Evolutionary conservation across 2,797 vertebrate species (phyloP).

Genomic region (Gymnothorax reevesii): DNA sequence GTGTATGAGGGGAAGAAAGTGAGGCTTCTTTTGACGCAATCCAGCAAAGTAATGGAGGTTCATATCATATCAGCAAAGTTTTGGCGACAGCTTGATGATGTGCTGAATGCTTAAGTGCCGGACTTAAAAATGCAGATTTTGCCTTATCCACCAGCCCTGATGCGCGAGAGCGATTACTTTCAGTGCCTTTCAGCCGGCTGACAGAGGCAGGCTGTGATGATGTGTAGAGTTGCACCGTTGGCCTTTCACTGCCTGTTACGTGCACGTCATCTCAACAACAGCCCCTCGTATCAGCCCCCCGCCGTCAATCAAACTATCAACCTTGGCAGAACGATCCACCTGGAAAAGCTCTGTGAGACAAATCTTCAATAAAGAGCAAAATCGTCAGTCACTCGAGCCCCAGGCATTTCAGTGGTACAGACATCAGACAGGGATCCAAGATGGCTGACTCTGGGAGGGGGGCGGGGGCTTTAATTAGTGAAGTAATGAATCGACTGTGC

Average conservation of each 20-base stretch:
- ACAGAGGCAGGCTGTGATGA: slow-evolving; percentile 61
- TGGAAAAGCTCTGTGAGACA: slow-evolving; percentile 56
- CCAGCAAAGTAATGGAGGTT: slow-evolving; percentile 11
- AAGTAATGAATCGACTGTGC: neutral
- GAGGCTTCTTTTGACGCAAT: neutral
- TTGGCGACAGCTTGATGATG: slow-evolving; percentile 25
- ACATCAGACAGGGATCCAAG: slow-evolving; percentile 44
- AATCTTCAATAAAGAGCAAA: slow-evolving; percentile 66
- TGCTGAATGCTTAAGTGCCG: slow-evolving; percentile 25
- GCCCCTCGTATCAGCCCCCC: slow-evolving; percentile 63
- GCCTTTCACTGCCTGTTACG: slow-evolving; percentile 69
- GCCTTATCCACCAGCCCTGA: slow-evolving; percentile 40
- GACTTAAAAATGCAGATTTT: slow-evolving; percentile 38
- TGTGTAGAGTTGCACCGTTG: slow-evolving; percentile 52
- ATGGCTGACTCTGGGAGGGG: slow-evolving; percentile 47
- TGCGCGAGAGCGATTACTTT: slow-evolving; percentile 52
- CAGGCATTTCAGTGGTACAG: slow-evolving; percentile 56
- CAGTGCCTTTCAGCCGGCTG: slow-evolving; percentile 60
- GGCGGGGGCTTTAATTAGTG: slow-evolving; percentile 39
- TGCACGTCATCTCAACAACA: slow-evolving; percentile 72
- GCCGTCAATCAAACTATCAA: slow-evolving; percentile 69
- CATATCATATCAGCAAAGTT: slow-evolving; percentile 24
- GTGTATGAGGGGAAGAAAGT: neutral
- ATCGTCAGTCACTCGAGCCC: slow-evolving; percentile 59
- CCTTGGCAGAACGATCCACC: slow-evolving; percentile 32